A percentile compares a stretch with the other conserved stretches of the same genome.
Conservation (phyloP, 2,113 vertebrate genomes). For the Rhea americana region DNA sequence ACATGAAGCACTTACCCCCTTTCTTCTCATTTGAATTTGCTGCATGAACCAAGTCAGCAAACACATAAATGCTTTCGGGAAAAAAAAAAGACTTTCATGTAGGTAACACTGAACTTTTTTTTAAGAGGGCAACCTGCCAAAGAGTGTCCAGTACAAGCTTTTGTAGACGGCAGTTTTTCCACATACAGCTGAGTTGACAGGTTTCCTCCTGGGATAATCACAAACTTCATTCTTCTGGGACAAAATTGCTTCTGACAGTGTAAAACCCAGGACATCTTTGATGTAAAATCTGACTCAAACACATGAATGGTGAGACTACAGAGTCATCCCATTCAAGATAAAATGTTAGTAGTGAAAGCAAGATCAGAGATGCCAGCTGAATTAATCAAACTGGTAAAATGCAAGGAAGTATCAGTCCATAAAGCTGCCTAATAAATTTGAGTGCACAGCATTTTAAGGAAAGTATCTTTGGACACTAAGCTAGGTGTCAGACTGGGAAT, state of each 20-base stretch:
- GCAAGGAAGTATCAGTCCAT: constrained; percentile 38
- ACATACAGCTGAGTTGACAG: constrained; percentile 62
- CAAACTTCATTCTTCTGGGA: constrained; percentile 65
- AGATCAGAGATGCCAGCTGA: constrained; percentile 55
- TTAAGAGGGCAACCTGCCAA: constrained; percentile 58
- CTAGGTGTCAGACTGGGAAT: not conserved
- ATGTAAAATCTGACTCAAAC: constrained; percentile 58
- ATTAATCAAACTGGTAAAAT: constrained; percentile 41
- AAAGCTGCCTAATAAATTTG: constrained; percentile 30
- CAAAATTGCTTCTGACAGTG: constrained; percentile 71
- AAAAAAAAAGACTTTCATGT: constrained; percentile 17
- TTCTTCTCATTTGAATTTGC: constrained; percentile 1
- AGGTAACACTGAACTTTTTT: constrained; percentile 24
- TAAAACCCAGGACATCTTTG: constrained; percentile 70
- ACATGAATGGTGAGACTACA: constrained; percentile 57
- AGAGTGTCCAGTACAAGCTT: constrained; percentile 55
- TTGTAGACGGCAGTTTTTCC: constrained; percentile 59
- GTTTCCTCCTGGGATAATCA: constrained; percentile 66
- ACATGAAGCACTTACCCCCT: not conserved
- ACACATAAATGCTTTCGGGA: not conserved
- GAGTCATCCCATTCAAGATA: constrained; percentile 51
- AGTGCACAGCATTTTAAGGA: not conserved
- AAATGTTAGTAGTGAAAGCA: constrained; percentile 1
- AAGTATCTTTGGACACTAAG: constrained; percentile 8
- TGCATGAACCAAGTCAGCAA: not conserved